Percentiles rank a stretch among this genome's conserved stretches.
phyloP scores from a whole-genome alignment of 1,140 invertebrate genomes.

The Palaemon carinicauda region DNA sequence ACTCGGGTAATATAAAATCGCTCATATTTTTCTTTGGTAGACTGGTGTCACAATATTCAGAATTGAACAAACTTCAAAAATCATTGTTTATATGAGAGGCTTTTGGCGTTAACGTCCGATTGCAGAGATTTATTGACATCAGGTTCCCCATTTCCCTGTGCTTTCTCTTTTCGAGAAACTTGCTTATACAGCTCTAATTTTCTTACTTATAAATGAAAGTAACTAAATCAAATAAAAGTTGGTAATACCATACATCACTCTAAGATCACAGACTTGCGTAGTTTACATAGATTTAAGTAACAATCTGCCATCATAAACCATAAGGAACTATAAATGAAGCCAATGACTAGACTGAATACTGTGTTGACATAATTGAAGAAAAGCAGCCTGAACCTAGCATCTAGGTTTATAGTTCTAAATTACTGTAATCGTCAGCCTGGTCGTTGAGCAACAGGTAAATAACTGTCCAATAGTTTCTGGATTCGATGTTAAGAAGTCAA shows the following conservation, averaged over 20 bases:
- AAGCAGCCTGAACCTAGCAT: not conserved
- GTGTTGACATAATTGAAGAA: not conserved
- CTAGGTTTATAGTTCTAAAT: not conserved
- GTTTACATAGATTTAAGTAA: not conserved
- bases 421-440: not conserved
- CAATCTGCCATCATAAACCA: not conserved
- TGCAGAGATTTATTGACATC: no score
- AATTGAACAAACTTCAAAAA: no score
- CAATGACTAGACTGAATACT: not conserved
- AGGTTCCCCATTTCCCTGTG: no score
- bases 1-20: no score
- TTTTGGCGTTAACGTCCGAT: no score
- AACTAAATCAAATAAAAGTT: not conserved
- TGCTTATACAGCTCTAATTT: not conserved
- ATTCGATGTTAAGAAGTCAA: constrained; percentile 3
- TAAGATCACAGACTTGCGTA: constrained; percentile 13
- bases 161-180: not conserved
- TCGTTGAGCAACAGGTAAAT: constrained; percentile 12
- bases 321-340: not conserved
- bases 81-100: no score
- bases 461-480: not conserved
- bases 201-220: not conserved
- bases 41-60: no score
- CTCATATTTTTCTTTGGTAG: no score
- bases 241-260: not conserved